Percentiles rank a stretch among this genome's conserved stretches.
Conservation (phyloP, 2,797 vertebrate species). For the Pangasius macronema region DNA sequence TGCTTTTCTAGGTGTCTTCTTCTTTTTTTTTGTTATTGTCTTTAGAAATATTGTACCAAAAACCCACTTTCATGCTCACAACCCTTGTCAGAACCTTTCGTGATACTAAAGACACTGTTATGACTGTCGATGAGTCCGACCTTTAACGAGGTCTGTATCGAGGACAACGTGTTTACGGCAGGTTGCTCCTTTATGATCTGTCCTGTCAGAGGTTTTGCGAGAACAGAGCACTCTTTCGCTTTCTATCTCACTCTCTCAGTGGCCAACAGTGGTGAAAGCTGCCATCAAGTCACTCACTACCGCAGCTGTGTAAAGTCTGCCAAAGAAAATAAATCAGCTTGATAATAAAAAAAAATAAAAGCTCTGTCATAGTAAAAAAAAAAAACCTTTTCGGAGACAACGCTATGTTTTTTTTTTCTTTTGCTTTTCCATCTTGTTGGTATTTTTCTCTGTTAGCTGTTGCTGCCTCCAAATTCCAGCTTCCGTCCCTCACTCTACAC, state of each 20-base stretch:
- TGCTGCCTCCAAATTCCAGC: conserved; percentile 24
- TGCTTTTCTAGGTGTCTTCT: background rate
- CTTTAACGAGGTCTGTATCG: no score
- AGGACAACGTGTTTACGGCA: no score
- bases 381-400: conserved; percentile 59
- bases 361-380: conserved; percentile 41
- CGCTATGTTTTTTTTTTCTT: conserved; percentile 54
- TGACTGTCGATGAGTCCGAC: no score
- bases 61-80: conserved; percentile 17
- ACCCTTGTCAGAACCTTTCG: background rate
- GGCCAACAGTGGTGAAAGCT: conserved; percentile 9
- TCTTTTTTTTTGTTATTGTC: background rate
- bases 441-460: conserved; percentile 61
- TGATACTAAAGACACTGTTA: no score
- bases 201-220: conserved; percentile 17
- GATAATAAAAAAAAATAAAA: conserved; percentile 60
- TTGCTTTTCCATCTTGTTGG: conserved; percentile 50
- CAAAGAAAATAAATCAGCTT: conserved; percentile 26
- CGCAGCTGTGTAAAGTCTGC: conserved; percentile 8
- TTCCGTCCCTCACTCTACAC: conserved; percentile 56
- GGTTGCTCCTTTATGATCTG: conserved; percentile 34
- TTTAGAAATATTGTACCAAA: conserved; percentile 6
- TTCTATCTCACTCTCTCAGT: conserved; percentile 20
- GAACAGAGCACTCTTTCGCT: conserved; percentile 33
- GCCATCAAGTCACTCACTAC: conserved; percentile 25